Base-by-base conservation (phyloP, 2,797 vertebrate genomes). In the Pseudopleuronectes americanus region DNA sequence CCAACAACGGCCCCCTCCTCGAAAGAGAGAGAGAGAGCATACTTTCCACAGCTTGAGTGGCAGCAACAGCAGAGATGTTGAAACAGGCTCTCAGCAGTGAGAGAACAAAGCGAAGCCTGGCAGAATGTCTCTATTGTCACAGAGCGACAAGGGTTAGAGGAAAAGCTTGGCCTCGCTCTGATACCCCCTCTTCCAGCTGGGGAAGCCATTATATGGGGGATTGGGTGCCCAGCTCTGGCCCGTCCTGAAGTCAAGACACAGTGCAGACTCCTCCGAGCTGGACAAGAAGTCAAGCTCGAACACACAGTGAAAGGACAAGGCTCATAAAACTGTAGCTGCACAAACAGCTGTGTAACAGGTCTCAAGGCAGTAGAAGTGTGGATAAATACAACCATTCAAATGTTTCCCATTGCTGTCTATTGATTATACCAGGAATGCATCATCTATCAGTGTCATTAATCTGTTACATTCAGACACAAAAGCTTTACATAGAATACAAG, bases 171-270 rank as follows among this genome's bases (percentile, higher is more conserved):
- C 82, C 84, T 67, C n/a, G 3, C 56, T 60, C 55, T 86, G 85
- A 86, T n/a, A n/a, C 80, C 86, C 70, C 63, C 26, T 62, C 60
- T 1, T 62, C 77, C 80, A 86, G 84, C 87, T 87, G 83, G 70
- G 58, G 68, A 84, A 88, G 63, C 33, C 81, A 84, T 88, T 79
- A 85, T 41, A 51, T 54, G 76, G 74, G 77, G 57, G 72, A 74
- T 49, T 62, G 76, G 79, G 64, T 84, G 83, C 68, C 74, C 73
- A 31, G 67, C 74, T 76, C 60, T 74, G 65, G 64, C 65, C 68
- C 63, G 60, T 71, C 60, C 57, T 73, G 56, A 19, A 52, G 52
- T 74, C 43, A 54, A 66, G 77, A 71, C 74, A 69, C 45, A 53
- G 64, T 1, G 45, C 55, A 71, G 65, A 49, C 47, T 26, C 58